Evolutionary conservation across 2,797 vertebrate species (phyloP), one percentile per base, ranked within the genome.

Genomic region (Cyprinella venusta): DNA sequence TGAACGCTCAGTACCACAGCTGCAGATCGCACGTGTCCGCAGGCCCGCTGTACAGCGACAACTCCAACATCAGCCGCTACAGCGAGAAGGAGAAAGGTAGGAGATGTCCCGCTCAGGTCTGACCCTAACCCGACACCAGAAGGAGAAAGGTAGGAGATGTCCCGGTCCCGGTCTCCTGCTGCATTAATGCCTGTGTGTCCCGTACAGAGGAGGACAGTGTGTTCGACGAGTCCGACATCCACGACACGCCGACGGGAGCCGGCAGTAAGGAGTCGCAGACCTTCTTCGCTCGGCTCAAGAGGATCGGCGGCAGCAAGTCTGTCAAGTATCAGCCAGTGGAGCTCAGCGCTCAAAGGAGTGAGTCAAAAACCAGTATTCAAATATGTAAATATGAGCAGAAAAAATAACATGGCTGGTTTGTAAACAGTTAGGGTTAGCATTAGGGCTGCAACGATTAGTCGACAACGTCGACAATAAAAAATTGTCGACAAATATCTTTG

Each of bases 271-370:
- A 99, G 92, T 98, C 98, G 82, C 98, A 99, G 94, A 99, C 98
- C 86, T 99, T 99, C 94, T 99, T 99, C 92, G 98, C 98, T 87
- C 96, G 98, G 71, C 94, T 99, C 90, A 99, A 99, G 93, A 96
- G 98, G 92, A 99, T 99, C 80, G 98, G 98, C 77, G 98, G 98
- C 90, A 98, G 96, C 95, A 99, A 99, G 94, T 97, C 98, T 89
- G 97, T 98, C 90, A 99, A 99, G 94, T 99, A 99, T 93, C 98
- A 99, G 92, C 97, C 97, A 56, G 98, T 99, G 87, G 98, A 99
- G 91, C 96, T 99, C 92, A 98, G 96, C 90, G 96, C 97, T 89
- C 98, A 98, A 93, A 97, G 95, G 95, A 99, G 98, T 99, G 97
- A 95, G 96, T 56, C 52, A 54, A 54, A 54, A 4, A 54, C 8